Base-by-base conservation (phyloP, 2,888 invertebrate genomes). In the Thyatira batis region DNA sequence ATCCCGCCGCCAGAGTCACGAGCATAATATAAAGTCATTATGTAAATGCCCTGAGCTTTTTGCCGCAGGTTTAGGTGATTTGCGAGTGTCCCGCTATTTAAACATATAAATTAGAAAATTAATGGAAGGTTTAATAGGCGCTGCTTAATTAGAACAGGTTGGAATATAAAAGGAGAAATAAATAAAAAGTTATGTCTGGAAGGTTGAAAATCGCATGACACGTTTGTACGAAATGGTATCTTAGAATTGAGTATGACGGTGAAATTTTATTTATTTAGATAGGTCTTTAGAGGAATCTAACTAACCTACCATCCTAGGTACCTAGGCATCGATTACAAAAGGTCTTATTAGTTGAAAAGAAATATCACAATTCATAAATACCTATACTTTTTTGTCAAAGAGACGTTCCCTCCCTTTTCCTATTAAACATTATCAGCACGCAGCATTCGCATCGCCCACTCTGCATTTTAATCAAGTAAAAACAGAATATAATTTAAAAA, bases 11-110 rank as follows among this genome's bases (percentile, higher is more conserved):
- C 23, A 81, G 80, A 74, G 71, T 66, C 79, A 67, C 73, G 72
- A 73, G 80, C 85, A 85, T 85, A 86, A 88, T 87, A 91, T 90
- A 87, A 89, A 90, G 89, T 89, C 85, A 89, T 91, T 90, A 90
- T 89, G 89, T 80, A 89, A 89, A 90, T 89, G 79, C 65, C 63
- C 57, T 56, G 66, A 73, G 78, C 78, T 81, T 88, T 87, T 83
- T 84, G 78, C 77, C 70, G 71, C 77, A 84, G 84, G 81, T 87
- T 89, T 84, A 85, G 85, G 81, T 87, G 84, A 85, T 89, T 87
- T 87, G 78, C 71, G 27, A 27, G 27, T 27, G 48, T 27, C n/a
- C 10, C 48, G 48, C 48, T 11, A 48, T 48, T 48, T 48, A 48
- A 48, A 48, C n/a, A 48, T 20, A 27, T 3, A 48, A 27, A 48